Evolutionary conservation across 2,888 invertebrate species (phyloP).

Genomic region (Exocentrus adspersus): DNA sequence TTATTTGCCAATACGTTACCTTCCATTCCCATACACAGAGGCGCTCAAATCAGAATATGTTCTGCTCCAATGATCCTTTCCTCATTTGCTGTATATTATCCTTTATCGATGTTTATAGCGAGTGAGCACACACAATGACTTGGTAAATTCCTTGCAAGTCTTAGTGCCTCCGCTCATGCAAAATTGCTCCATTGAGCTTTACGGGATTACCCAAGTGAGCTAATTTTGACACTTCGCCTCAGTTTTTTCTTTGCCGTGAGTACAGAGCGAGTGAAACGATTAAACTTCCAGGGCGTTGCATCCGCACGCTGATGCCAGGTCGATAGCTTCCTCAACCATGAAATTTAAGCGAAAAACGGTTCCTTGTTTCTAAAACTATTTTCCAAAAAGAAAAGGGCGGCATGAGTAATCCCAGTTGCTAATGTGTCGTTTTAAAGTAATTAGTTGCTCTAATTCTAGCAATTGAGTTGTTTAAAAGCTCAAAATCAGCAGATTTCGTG

Average conservation of each 20-base stretch:
- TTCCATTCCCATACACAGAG: constrained; percentile 14
- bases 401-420: too few species aligned
- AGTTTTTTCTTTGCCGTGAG: constrained; percentile 25
- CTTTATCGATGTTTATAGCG: constrained; percentile 45
- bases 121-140: constrained; percentile 45
- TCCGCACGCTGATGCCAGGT: neutral
- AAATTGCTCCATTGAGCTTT: constrained; percentile 26
- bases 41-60: constrained; percentile 26
- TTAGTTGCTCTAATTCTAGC: too few species aligned
- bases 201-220: constrained; percentile 14
- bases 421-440: too few species aligned
- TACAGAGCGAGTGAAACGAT: constrained; percentile 10
- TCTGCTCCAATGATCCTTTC: constrained; percentile 45
- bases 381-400: too few species aligned
- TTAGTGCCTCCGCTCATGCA: constrained; percentile 28
- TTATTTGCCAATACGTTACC: constrained; percentile 29
- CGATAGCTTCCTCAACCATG: neutral
- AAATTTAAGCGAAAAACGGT: too few species aligned
- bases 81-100: constrained; percentile 36
- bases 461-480: too few species aligned
- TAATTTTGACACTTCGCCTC: constrained; percentile 27
- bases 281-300: neutral
- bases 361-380: neutral
- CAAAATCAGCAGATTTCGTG: too few species aligned
- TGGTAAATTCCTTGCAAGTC: constrained; percentile 39